Base-by-base conservation (phyloP, 1,140 invertebrate genomes). In the Nephila pilipes region DNA sequence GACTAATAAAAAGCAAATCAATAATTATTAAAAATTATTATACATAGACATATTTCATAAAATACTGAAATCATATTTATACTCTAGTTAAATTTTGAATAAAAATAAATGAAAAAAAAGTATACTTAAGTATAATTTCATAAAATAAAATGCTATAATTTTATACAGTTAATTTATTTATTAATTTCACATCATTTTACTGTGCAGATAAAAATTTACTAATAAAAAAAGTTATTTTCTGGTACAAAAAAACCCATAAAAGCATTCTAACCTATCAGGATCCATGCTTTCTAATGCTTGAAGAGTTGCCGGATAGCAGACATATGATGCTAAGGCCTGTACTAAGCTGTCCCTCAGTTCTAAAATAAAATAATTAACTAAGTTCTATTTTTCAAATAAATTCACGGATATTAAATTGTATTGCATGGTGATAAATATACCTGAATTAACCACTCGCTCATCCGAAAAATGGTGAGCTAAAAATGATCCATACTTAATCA, bases 311-410 rank as follows among this genome's bases (percentile, higher is more conserved):
- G 96, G 95, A 95, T 96, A 96, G 20, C 97, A 97, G 0, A 97
- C 97, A 83, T 97, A 97, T 85, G 96, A 96, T n/a, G 97, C 97
- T 25, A 98, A 94, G 0, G 97, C 97, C 94, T 98, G 97, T 5
- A 98, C 97, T 5, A 98, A 94, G 0, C 97, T 97, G 94, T 98
- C 98, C 92, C 97, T 97, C 1, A 97, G 96, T 93, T 97, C 97
- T 97, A 32, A 94, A 94, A 85, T 60, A 81, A 65, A 3, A 75
- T 20, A 32, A 32, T 63, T 69, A 5, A 83, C n/a, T 12, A 85
- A 88, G 25, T 54, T 80, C 2, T 63, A 32, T 20, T 36, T 22
- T 46, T 58, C 3, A 75, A 36, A 55, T 5, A 89, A 10, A 60
- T 89, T 65, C 55, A 8, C 29, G 12, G 22, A 5, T 65, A 16